Percentiles rank a stretch among this genome's conserved stretches.
These are phyloP conservation scores for Slavum lentiscoides DNA, from an alignment of 2,888 invertebrate species.

Conservation along the genomic window DNA sequence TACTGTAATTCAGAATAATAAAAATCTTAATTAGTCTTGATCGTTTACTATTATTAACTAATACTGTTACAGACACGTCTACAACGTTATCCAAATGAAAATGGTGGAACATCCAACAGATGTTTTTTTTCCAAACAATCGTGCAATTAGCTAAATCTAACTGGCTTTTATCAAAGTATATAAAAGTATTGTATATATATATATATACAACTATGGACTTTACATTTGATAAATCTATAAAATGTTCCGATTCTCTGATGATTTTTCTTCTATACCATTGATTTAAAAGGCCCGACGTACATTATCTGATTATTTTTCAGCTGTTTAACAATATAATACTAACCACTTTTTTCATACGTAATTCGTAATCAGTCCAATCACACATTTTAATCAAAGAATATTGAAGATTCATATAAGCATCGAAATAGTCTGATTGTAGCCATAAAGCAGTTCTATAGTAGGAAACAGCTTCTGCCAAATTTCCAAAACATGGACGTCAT, in stretches of 20 bases:
- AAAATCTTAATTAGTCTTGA: too few species aligned
- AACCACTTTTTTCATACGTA: conserved; percentile 89
- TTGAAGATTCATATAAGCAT: conserved; percentile 97
- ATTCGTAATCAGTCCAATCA: conserved; percentile 95
- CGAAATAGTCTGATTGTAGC: conserved; percentile 96
- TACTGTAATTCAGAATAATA: too few species aligned
- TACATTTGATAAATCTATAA: conserved; percentile 84
- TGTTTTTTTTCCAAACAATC: too few species aligned
- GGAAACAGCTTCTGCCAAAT: conserved; percentile 94
- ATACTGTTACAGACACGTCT: too few species aligned
- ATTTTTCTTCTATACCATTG: conserved; percentile 98
- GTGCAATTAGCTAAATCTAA: too few species aligned
- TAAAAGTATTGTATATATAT: too few species aligned
- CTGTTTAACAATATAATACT: conserved; percentile 94
- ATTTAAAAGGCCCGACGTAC: conserved; percentile 99
- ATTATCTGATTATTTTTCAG: conserved; percentile 89
- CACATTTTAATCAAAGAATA: conserved; percentile 99
- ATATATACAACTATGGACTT: conserved; percentile 22
- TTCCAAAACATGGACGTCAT: too few species aligned
- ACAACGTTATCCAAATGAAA: too few species aligned
- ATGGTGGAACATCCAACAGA: too few species aligned
- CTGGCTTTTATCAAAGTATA: too few species aligned
- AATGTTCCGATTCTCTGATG: conserved; percentile 89
- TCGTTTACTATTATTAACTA: too few species aligned
- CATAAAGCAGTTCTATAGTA: conserved; percentile 92